Evolutionary conservation across 2,113 vertebrate genomes (phyloP).

Genomic region (Brachyistius frenatus): DNA sequence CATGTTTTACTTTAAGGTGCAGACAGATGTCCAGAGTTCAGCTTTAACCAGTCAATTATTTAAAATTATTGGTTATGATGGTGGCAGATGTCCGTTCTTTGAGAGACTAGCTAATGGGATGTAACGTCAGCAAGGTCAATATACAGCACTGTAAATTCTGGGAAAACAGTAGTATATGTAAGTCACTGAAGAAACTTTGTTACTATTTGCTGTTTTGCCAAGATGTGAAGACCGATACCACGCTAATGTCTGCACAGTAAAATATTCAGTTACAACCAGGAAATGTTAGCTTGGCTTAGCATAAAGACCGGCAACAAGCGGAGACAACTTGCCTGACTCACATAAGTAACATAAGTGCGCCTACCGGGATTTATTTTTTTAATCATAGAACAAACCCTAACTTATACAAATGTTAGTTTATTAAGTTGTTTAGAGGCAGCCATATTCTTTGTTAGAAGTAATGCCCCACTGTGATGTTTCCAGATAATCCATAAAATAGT

Average conservation of each 20-base stretch:
- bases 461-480: too few relatives aligned
- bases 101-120: background rate
- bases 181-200: background rate
- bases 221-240: background rate
- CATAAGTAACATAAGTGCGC: background rate
- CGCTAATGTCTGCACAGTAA: background rate
- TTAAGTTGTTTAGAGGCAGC: background rate
- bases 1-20: constrained; percentile 53
- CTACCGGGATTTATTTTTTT: background rate
- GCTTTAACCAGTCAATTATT: constrained; percentile 30
- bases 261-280: background rate
- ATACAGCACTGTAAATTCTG: background rate
- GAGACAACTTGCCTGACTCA: background rate
- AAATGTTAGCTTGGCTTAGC: constrained; percentile 1
- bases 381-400: background rate
- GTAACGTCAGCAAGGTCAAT: background rate
- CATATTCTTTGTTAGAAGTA: too few relatives aligned
- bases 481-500: too few relatives aligned
- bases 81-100: background rate
- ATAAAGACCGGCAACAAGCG: background rate
- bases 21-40: constrained; percentile 39
- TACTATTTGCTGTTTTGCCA: background rate
- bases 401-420: background rate
- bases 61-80: constrained; percentile 24
- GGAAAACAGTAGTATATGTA: background rate